Percentiles rank a stretch among this genome's conserved stretches.
phyloP scores from a whole-genome alignment of 2,797 vertebrate species.

The Ataeniobius toweri region DNA sequence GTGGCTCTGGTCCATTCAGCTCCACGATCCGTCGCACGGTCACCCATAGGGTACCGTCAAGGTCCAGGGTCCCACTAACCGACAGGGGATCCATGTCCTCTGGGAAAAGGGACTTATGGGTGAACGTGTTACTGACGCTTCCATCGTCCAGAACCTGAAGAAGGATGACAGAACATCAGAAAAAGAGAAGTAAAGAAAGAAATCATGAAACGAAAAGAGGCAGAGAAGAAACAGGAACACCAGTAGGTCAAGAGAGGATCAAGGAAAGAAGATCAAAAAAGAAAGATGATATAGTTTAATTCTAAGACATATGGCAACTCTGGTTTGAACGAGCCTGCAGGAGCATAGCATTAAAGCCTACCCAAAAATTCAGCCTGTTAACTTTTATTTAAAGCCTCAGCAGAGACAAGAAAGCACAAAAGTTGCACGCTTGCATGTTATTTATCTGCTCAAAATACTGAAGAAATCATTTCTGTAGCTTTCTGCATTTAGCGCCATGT shows the following conservation, averaged over 20 bases:
- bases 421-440: neutral
- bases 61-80: slow-evolving; percentile 75
- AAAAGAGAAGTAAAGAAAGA: neutral
- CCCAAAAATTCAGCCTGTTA: neutral
- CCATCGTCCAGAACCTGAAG: slow-evolving; percentile 83
- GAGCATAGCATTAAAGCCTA: neutral
- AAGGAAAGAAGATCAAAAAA: neutral
- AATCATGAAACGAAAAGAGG: neutral
- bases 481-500: neutral
- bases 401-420: neutral
- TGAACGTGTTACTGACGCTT: slow-evolving; percentile 82
- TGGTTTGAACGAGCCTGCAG: neutral
- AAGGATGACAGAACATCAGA: neutral
- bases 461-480: neutral
- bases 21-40: slow-evolving; percentile 59
- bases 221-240: neutral
- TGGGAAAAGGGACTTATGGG: slow-evolving; percentile 84
- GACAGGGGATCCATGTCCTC: slow-evolving; percentile 87
- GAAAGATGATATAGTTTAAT: neutral
- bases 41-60: slow-evolving; percentile 77
- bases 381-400: neutral
- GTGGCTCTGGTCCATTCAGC: slow-evolving; percentile 10
- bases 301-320: neutral
- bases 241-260: neutral
- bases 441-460: neutral